Conservation (phyloP, 2,888 invertebrate genomes). For the Callinectes sapidus region DNA sequence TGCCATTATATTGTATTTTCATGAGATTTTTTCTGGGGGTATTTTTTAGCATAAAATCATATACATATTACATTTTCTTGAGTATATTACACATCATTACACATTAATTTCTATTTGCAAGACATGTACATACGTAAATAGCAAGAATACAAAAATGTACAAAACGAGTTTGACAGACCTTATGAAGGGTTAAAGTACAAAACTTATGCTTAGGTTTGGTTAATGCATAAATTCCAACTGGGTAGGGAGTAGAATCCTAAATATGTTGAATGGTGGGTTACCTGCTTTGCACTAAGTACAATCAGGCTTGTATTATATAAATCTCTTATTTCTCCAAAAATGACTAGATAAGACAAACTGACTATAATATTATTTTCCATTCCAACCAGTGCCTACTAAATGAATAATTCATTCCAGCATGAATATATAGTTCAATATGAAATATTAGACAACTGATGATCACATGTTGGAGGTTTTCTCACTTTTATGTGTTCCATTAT, state of each 20-base stretch:
- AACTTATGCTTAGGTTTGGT: conserved; percentile 5
- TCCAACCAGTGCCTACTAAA: not conserved
- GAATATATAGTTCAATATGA: not conserved
- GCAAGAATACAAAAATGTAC: conserved; percentile 33
- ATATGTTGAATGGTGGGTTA: not conserved
- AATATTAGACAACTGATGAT: not conserved
- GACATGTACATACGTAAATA: conserved; percentile 21
- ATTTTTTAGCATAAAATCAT: not conserved
- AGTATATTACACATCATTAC: not conserved
- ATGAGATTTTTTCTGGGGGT: not conserved
- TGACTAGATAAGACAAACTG: conserved; percentile 20
- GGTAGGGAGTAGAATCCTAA: not conserved
- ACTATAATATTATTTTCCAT: not conserved
- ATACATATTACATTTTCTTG: not conserved
- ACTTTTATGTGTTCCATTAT: not conserved
- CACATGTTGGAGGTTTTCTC: not conserved
- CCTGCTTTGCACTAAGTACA: not conserved
- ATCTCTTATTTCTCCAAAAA: not conserved
- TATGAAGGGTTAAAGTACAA: conserved; percentile 37
- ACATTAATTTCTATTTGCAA: conserved; percentile 12
- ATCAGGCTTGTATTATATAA: not conserved
- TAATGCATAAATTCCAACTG: conserved; percentile 27
- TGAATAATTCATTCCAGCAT: not conserved
- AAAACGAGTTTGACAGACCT: conserved; percentile 29
- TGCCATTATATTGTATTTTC: not conserved